Conservation (phyloP, 2,797 vertebrate genomes). For the Pristis pectinata region DNA sequence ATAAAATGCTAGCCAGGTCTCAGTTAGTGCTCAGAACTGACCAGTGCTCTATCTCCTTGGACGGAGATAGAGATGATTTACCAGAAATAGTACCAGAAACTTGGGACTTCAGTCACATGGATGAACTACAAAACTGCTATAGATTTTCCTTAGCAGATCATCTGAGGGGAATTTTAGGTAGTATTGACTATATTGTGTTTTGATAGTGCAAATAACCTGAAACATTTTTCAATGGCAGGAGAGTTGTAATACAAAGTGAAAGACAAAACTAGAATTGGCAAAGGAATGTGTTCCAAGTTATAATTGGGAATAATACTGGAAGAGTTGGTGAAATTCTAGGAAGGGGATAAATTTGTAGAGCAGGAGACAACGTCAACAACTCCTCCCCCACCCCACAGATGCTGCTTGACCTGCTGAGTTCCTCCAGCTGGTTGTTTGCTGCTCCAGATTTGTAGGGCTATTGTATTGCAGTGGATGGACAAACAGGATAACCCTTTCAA, state of each 20-base stretch:
- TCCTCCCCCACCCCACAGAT: no score
- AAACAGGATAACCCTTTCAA: not conserved
- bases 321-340: not conserved
- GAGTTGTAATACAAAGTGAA: not conserved
- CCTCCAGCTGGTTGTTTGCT: no score
- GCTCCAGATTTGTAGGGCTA: no score
- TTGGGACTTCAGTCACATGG: not conserved
- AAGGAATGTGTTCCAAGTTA: not conserved
- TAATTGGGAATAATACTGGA: not conserved
- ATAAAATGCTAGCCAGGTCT: not conserved
- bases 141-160: no score
- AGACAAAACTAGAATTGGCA: not conserved
- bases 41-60: no score
- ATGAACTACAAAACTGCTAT: not conserved
- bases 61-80: not conserved
- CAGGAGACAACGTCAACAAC: no score
- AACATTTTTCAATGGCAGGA: not conserved
- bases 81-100: not conserved
- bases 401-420: no score
- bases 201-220: not conserved
- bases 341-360: not conserved
- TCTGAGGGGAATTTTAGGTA: no score
- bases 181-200: no score
- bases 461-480: not conserved
- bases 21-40: no score